A percentile compares a stretch with the other conserved stretches of the same genome.
Conservation (phyloP, 2,888 invertebrate species). For the Alentia gelatinosa region DNA sequence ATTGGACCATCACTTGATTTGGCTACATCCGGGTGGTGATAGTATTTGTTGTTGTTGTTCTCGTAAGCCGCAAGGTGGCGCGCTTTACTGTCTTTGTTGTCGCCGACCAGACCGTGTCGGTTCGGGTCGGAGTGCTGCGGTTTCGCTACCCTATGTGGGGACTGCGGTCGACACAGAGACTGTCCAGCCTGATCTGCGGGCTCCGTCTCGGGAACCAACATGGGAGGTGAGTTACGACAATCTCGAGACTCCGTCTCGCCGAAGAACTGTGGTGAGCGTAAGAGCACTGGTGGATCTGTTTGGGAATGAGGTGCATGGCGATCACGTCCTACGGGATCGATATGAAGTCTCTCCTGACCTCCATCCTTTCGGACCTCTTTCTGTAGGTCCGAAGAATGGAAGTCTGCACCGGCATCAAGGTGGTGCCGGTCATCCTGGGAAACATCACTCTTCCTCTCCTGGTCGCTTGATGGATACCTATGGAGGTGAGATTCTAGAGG, state of each 20-base stretch:
- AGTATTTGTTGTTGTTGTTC: constrained; percentile 13
- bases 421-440: neutral
- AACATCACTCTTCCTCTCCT: neutral
- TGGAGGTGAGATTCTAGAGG: neutral
- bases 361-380: no score
- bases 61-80: neutral
- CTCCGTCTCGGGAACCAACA: neutral
- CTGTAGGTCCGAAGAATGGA: neutral
- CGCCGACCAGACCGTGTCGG: neutral
- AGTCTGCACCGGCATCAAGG: neutral
- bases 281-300: neutral
- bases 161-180: neutral
- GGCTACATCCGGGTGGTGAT: neutral
- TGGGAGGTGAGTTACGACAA: neutral
- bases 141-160: neutral
- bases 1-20: neutral
- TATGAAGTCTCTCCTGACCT: neutral
- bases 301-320: neutral
- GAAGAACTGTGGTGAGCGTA: neutral
- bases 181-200: neutral
- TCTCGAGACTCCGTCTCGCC: neutral
- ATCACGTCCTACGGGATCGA: neutral
- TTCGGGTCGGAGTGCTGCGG: neutral
- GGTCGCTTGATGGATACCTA: neutral
- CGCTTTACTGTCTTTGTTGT: neutral